Conservation (phyloP, 2,888 invertebrate genomes). For the Acrobasis repandana region DNA sequence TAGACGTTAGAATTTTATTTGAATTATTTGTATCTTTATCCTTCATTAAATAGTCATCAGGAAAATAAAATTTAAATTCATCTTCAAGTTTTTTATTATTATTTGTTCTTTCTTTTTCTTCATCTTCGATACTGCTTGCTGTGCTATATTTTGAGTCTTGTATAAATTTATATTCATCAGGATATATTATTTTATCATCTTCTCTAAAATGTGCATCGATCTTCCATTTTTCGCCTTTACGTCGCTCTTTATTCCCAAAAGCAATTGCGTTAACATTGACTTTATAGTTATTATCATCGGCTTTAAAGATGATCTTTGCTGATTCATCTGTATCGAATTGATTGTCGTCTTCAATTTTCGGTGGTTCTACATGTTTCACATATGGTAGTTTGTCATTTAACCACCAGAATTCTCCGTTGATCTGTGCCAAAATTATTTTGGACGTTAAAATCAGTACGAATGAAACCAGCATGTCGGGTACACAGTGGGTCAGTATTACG, state of each 20-base stretch:
- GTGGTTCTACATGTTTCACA: conserved; percentile 45
- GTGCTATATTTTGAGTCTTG: conserved; percentile 16
- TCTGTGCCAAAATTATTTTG: conserved; percentile 51
- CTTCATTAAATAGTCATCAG: conserved; percentile 13
- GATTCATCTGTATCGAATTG: conserved; percentile 67
- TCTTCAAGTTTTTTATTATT: conserved; percentile 2
- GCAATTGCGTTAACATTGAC: conserved; percentile 14
- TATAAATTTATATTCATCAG: conserved; percentile 34
- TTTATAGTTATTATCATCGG: conserved; percentile 32
- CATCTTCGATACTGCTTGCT: conserved; percentile 19
- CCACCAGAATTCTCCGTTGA: conserved; percentile 75
- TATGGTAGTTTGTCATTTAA: conserved; percentile 57
- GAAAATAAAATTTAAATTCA: conserved; percentile 24
- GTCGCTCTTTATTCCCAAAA: conserved; percentile 3
- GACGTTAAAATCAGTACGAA: conserved; percentile 43
- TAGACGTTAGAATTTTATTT: background rate
- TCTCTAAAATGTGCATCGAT: conserved; percentile 35
- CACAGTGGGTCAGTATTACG: conserved; percentile 41
- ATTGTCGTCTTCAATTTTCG: conserved; percentile 55
- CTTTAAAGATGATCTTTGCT: conserved; percentile 59
- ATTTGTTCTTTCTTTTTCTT: conserved; percentile 21
- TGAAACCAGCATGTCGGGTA: conserved; percentile 43
- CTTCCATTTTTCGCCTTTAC: conserved; percentile 25
- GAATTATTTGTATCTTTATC: background rate
- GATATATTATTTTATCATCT: conserved; percentile 42